Percentiles rank a stretch among this genome's conserved stretches.
Conservation (phyloP, 2,113 vertebrate species). For the Callipepla californica region DNA sequence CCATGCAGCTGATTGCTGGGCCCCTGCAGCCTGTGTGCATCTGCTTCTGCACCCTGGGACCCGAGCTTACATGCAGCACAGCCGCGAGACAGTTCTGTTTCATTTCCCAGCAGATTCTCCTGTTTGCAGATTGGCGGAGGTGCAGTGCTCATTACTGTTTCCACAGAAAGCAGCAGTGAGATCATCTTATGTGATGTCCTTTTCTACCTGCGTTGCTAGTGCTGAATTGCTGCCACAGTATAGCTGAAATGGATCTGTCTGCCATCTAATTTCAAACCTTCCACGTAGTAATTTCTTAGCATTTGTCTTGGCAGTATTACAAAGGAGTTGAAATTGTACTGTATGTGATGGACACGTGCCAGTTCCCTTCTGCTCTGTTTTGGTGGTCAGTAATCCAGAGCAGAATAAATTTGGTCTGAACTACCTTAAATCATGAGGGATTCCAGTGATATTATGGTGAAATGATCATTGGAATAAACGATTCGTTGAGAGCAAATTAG, state of each 20-base stretch:
- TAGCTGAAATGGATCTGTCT: not conserved
- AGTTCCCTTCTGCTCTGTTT: not conserved
- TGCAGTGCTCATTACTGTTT: not conserved
- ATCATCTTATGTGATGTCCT: not conserved
- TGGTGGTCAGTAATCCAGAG: not conserved
- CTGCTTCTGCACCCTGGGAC: not conserved
- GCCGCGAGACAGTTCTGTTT: not conserved
- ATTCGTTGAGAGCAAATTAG: not conserved
- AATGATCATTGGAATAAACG: not conserved
- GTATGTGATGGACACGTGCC: not conserved
- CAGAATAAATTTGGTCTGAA: not conserved
- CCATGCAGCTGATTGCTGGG: not conserved
- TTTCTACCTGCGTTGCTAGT: not conserved
- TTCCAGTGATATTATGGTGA: not conserved
- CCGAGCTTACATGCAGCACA: not conserved
- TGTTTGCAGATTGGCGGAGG: not conserved
- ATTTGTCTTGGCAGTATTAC: not conserved
- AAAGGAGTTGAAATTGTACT: not conserved
- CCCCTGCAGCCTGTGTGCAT: fast-evolving
- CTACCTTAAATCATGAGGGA: not conserved
- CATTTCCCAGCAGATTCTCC: not conserved
- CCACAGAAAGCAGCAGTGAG: not conserved
- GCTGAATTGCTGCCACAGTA: not conserved
- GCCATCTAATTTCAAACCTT: not conserved
- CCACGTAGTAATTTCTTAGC: not conserved